phyloP scores from a whole-genome alignment of 2,888 invertebrate species.

The Heliconius erato region DNA sequence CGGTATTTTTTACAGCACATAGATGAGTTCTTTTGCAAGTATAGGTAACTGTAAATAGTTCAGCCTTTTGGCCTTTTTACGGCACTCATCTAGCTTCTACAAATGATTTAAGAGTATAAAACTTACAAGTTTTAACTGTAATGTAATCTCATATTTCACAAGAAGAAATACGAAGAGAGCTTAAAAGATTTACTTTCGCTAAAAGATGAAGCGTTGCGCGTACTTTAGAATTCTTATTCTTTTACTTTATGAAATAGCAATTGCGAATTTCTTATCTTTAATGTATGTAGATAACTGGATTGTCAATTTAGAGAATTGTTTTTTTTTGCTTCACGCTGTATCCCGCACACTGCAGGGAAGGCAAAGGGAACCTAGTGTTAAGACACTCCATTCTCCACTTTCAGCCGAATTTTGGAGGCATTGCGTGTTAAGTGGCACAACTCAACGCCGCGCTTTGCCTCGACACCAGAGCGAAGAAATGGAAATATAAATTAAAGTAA shows the following conservation, averaged over 20 bases:
- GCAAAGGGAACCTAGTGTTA: no score
- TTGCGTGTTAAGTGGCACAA: no score
- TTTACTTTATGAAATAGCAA: background rate
- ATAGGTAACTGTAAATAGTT: background rate
- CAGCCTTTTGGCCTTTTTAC: background rate
- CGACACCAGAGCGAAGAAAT: no score
- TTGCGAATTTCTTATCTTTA: background rate
- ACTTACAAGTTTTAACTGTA: slow-evolving; percentile 21
- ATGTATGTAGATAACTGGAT: background rate
- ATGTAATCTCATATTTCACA: slow-evolving; percentile 25
- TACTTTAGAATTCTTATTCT: slow-evolving; percentile 15
- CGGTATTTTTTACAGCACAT: no score
- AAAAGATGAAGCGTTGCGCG: slow-evolving; percentile 24
- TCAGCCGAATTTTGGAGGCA: no score
- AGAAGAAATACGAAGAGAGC: slow-evolving; percentile 30
- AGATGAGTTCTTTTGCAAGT: no score
- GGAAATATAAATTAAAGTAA: no score
- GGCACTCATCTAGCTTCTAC: slow-evolving; percentile 16
- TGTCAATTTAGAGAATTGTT: slow-evolving; percentile 3
- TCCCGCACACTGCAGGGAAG: no score
- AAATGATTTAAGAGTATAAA: slow-evolving; percentile 7
- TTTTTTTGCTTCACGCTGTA: no score
- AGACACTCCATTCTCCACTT: no score
- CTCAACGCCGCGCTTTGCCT: no score
- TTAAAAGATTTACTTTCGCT: slow-evolving; percentile 31